These are phyloP conservation scores for Xylota sylvarum DNA, from an alignment of 2,888 invertebrate genomes.

Conservation along the genomic window DNA sequence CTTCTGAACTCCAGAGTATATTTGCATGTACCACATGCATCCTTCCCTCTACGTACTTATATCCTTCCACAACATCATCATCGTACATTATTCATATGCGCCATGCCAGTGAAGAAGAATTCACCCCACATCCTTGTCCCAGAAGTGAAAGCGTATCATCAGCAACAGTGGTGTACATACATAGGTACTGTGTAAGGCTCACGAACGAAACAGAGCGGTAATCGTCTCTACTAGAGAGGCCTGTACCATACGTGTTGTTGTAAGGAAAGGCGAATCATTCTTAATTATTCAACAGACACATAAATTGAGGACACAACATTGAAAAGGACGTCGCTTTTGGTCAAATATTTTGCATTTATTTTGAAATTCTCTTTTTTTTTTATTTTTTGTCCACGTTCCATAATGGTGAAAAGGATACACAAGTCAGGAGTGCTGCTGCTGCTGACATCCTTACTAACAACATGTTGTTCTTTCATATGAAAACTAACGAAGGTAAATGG, in stretches of 20 bases:
- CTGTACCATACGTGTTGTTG: constrained; percentile 16
- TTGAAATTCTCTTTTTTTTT: background rate
- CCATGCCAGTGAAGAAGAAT: constrained; percentile 53
- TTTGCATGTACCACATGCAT: constrained; percentile 64
- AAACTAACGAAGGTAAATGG: background rate
- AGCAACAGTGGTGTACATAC: constrained; percentile 16
- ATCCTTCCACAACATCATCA: constrained; percentile 65
- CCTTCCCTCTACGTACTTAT: constrained; percentile 38
- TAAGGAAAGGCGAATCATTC: constrained; percentile 56
- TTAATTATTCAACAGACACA: constrained; percentile 73
- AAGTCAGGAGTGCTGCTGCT: background rate
- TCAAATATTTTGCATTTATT: constrained; percentile 59
- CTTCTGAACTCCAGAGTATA: constrained; percentile 66
- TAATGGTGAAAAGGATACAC: background rate
- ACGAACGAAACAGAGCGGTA: constrained; percentile 24
- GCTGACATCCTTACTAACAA: constrained; percentile 1
- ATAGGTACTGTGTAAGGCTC: background rate
- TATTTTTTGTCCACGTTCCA: background rate
- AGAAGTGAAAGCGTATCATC: constrained; percentile 44
- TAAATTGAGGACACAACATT: constrained; percentile 69
- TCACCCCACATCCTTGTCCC: constrained; percentile 62
- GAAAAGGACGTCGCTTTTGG: constrained; percentile 62
- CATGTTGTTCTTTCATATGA: constrained; percentile 5
- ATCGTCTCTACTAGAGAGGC: constrained; percentile 18
- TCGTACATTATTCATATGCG: constrained; percentile 73